Base-by-base conservation (phyloP, 2,797 vertebrate species). In the Sus cebifrons region DNA sequence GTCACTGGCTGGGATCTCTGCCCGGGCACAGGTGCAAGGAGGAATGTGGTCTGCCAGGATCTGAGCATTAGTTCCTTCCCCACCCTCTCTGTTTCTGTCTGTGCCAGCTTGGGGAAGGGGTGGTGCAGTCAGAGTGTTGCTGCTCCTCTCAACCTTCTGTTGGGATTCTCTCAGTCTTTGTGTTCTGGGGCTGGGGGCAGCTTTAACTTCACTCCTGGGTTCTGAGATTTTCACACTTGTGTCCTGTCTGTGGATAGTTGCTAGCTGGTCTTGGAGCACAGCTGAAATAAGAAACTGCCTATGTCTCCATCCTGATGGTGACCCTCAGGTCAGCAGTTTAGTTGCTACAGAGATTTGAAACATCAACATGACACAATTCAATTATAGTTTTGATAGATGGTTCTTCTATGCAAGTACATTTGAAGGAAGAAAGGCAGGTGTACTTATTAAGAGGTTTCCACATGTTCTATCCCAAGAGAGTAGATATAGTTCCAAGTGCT, bases 301-400 rank as follows among this genome's bases (percentile, higher is more conserved):
- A 36, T 32, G 44, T 9, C 3, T 11, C 15, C 10, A 56, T 86
- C 32, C 54, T 79, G 27, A 58, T 77, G 40, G 44, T 40, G 44
- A 58, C 27, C 83, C 16, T 65, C n/a, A 17, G 16, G 44, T 21
- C 67, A 89, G 40, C 0, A 60, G 23, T 67, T 93, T 91, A 36
- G 9, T 88, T 91, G 71, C 27, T 40, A 91, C 1, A 58, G 56
- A 93, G 60, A 84, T 67, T 70, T 90, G 21, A 85, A 60, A 83
- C 25, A 64, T n/a, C 16, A 81, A 90, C 15, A 3, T 75, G 54
- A 29, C 11, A 84, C 3, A 62, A 11, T 74, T 58, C 13, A 74
- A 36, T 67, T 40, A n/a, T 6, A n/a, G 3, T 88, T 91, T 91
- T 74, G 20, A 60, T 21, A 65, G 15, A 67, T 1, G n/a, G 29